Base-by-base conservation (phyloP, 2,797 vertebrate species). In the Hippoglossus hippoglossus region DNA sequence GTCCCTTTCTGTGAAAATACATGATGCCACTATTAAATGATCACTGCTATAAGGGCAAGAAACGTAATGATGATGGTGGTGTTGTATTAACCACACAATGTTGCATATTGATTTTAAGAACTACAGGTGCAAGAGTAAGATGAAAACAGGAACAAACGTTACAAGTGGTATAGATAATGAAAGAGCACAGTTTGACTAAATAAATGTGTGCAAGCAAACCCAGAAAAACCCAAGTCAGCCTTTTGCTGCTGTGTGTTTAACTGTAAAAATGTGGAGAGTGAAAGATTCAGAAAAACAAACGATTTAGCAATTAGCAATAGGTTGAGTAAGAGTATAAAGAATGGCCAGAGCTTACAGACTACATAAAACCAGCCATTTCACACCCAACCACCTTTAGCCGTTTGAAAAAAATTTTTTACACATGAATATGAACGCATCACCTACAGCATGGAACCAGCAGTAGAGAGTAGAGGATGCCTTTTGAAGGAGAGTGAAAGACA, bases 401-500 rank as follows among this genome's bases (percentile, higher is more conserved):
- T 12, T 36, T 12, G 34, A 11, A 36, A 10, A 34, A 10, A 10
- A 34, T 10, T 7, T 8, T 28, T 6, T 34, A 34, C 31, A 34
- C 31, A 34, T 34, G 31, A 34, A 34, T 34, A 34, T 34, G 31
- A 34, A 34, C 31, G 31, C 31, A 34, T 55, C 31, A 21, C 44
- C 4, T 50, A 15, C 75, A 55, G 52, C 24, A 21, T 53, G 58
- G 12, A 67, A 56, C 31, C 39, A 24, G 26, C n/a, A 34, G 46
- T 28, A 50, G 46, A 50, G 22, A 26, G 13, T 12, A 39, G 15
- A 59, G 22, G 19, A 54, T 31, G 44, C 31, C 7, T 18, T 36
- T 31, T 18, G 50, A 73, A 67, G 22, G 26, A 61, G 57, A 31
- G 24, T 36, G 41, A 71, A 73, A 71, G 64, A 41, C 24, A 24